Base-by-base conservation (phyloP, 1,140 invertebrate genomes). In the Ptiloglossa arizonensis region DNA sequence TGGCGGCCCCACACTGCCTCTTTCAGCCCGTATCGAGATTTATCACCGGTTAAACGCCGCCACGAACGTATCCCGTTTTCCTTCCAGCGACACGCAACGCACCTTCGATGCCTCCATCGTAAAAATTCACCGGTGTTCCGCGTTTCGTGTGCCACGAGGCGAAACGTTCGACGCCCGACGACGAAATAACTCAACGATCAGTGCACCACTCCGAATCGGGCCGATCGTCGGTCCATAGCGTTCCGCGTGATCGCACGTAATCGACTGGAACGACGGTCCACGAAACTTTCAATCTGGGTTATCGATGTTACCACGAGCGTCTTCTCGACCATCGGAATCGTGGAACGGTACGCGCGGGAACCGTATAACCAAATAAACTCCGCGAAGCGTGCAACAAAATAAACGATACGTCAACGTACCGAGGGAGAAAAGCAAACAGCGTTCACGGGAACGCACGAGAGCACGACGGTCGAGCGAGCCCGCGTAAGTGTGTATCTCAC, bases 201-300 rank as follows among this genome's bases (percentile, higher is more conserved):
- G 17, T 19, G 50, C 11, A 38, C 15, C 27, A 52, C 11, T n/a
- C 24, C 15, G 22, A 66, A 64, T 38, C 13, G 71, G 48, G 24
- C 24, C 24, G 24, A 22, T 9, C 62, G 62, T 32, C 50, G 52
- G 11, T 41, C 5, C 48, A 54, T 17, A 62, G 15, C 41, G 57
- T 73, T 63, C 59, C 57, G 32, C 38, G 11, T 46, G 71, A 74
- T 57, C n/a, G 62, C 38, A 32, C 62, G 62, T 27, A 41, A 73
- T 73, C 29, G 60, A 35, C 3, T 6, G 32, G 6, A 2, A 35
- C 32, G 32, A 35, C 35, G 35, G 24, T 59, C 29, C n/a, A 35
- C 44, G 44, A 15, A 44, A 24, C 15, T 15, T 32, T 59, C 0
- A 17, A 9, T 52, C 0, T 5, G 13, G 0, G 32, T 11, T 54